These are phyloP conservation scores for Premnoplex brunnescens DNA, from an alignment of 2,797 vertebrate genomes.

Conservation along the genomic window DNA sequence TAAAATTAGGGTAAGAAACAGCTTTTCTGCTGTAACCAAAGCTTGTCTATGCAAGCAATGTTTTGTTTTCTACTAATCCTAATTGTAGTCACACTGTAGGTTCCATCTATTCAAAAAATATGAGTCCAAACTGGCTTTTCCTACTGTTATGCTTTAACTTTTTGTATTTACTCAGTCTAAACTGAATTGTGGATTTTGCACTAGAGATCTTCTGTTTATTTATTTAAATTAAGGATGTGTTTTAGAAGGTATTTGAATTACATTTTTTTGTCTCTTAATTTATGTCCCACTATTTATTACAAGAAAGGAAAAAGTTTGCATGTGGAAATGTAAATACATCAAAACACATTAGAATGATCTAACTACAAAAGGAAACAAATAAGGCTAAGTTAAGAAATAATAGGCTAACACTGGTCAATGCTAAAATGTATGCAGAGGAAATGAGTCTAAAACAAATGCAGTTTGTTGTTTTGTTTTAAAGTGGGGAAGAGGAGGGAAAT, in stretches of 20 bases:
- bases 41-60: neutral
- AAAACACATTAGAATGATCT: neutral
- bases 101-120: neutral
- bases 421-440: slow-evolving; percentile 4
- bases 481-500: neutral
- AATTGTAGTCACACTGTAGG: neutral
- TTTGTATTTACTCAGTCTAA: neutral
- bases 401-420: neutral
- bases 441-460: neutral
- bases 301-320: neutral
- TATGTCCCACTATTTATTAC: neutral
- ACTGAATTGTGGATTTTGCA: neutral
- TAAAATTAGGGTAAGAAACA: neutral
- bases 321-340: neutral
- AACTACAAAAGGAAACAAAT: neutral
- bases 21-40: neutral
- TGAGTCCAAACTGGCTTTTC: neutral
- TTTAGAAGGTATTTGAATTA: neutral
- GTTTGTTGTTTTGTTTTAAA: neutral
- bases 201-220: neutral
- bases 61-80: neutral
- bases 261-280: neutral
- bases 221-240: neutral
- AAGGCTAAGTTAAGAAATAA: neutral
- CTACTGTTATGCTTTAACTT: neutral